Conservation (phyloP, 1,140 invertebrate genomes). For the Eulimnadia texana region DNA sequence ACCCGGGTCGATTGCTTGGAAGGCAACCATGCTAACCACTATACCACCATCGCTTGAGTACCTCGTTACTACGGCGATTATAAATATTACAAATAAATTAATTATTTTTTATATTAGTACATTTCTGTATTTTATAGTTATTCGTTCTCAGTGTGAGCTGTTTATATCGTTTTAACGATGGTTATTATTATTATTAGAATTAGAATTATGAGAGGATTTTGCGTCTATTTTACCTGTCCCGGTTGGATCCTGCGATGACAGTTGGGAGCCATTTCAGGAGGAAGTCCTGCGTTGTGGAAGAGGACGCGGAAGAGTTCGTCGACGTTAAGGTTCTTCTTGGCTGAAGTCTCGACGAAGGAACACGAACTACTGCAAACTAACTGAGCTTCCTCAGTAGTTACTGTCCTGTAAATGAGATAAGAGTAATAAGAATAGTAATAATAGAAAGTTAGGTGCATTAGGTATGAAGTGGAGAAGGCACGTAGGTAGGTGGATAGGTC, state of each 20-base stretch:
- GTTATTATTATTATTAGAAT: no score
- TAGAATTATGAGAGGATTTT: no score
- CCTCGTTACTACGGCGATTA: no score
- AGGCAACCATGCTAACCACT: no score
- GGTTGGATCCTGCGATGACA: constrained; percentile 41
- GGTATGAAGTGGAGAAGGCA: constrained; percentile 13
- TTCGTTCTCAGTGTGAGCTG: no score
- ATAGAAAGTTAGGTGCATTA: not conserved
- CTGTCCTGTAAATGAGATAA: constrained; percentile 36
- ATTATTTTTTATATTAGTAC: no score
- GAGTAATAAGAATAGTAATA: constrained; percentile 5
- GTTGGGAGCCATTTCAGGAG: constrained; percentile 75
- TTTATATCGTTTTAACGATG: not conserved
- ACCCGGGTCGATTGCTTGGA: no score
- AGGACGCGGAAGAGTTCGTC: constrained; percentile 67
- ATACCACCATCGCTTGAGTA: no score
- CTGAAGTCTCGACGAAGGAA: constrained; percentile 64
- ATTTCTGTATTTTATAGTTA: no score
- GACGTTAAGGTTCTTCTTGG: constrained; percentile 58
- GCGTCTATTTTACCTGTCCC: not conserved
- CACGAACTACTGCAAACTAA: constrained; percentile 56
- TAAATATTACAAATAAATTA: no score
- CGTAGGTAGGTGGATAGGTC: no score
- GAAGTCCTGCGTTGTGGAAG: constrained; percentile 60
- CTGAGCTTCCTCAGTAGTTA: constrained; percentile 50